Evolutionary conservation across 2,113 vertebrate species (phyloP).

Genomic region (Hippopotamus amphibius): DNA sequence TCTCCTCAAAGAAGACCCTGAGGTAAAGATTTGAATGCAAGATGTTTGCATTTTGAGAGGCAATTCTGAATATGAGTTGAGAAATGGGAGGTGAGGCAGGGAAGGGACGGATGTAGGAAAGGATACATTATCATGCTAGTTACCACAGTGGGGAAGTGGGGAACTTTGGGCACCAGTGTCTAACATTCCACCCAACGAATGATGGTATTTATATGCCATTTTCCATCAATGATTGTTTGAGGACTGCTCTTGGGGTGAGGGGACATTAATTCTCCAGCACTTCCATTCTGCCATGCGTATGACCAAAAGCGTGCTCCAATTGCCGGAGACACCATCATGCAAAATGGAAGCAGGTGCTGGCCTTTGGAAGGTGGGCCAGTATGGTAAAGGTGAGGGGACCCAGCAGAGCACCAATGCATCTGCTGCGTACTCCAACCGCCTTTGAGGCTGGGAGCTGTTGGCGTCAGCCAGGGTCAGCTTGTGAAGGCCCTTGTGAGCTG

Average conservation of each 20-base stretch:
- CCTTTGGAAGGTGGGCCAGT: not conserved
- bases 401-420: not conserved
- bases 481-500: not conserved
- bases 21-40: not conserved
- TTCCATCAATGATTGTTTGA: not conserved
- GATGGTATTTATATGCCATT: not conserved
- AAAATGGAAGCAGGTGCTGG: not conserved
- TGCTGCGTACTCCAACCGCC: fast-evolving
- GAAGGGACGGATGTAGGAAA: not conserved
- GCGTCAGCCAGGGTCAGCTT: not conserved
- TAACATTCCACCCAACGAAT: not conserved
- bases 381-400: not conserved
- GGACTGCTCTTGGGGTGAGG: not conserved
- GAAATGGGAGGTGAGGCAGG: not conserved
- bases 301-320: not conserved
- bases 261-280: not conserved
- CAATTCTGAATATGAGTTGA: not conserved
- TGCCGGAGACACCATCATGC: not conserved
- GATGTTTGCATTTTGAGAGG: not conserved
- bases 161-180: not conserved
- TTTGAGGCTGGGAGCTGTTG: not conserved
- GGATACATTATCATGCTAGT: not conserved
- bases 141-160: not conserved
- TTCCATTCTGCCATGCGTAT: not conserved
- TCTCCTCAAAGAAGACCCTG: not conserved